phyloP scores from a whole-genome alignment of 2,113 vertebrate genomes.

The Epinephelus fuscoguttatus region DNA sequence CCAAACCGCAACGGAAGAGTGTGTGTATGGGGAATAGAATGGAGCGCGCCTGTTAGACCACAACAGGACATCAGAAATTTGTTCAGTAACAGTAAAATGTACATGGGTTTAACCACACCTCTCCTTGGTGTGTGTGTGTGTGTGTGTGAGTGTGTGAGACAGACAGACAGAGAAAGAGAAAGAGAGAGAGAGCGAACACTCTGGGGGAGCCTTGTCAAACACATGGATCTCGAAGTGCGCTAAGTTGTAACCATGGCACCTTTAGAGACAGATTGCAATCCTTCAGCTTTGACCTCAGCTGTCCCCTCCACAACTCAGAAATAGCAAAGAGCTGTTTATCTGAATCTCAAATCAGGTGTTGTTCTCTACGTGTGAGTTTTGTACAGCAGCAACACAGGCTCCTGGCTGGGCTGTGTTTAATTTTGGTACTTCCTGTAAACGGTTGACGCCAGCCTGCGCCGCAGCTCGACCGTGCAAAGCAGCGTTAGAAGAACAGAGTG shows the following conservation, averaged over 20 bases:
- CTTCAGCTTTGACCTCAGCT: conserved; percentile 59
- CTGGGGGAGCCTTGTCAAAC: conserved; percentile 27
- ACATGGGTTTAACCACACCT: conserved; percentile 80
- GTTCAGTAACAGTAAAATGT: conserved; percentile 79
- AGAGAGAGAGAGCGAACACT: conserved; percentile 41
- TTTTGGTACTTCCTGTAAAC: conserved; percentile 75
- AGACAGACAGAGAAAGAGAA: not conserved
- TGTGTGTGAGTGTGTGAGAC: conserved; percentile 40
- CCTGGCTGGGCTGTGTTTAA: conserved; percentile 56
- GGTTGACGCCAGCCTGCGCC: conserved; percentile 29
- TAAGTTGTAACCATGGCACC: conserved; percentile 49
- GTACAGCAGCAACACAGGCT: conserved; percentile 40
- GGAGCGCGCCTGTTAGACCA: conserved; percentile 81
- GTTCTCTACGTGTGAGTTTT: conserved; percentile 21
- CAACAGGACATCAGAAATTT: conserved; percentile 83
- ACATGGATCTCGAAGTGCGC: conserved; percentile 33
- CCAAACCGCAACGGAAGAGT: conserved; percentile 82
- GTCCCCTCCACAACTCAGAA: conserved; percentile 59
- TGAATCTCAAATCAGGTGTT: conserved; percentile 73
- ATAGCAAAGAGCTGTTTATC: conserved; percentile 76
- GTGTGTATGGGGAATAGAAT: conserved; percentile 77
- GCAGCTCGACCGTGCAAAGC: conserved; percentile 33
- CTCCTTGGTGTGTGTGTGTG: conserved; percentile 60
- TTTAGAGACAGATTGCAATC: conserved; percentile 27
- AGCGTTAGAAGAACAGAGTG: conserved; percentile 32